Evolutionary conservation across 2,797 vertebrate species (phyloP).

Genomic region (Spatula versicolor): DNA sequence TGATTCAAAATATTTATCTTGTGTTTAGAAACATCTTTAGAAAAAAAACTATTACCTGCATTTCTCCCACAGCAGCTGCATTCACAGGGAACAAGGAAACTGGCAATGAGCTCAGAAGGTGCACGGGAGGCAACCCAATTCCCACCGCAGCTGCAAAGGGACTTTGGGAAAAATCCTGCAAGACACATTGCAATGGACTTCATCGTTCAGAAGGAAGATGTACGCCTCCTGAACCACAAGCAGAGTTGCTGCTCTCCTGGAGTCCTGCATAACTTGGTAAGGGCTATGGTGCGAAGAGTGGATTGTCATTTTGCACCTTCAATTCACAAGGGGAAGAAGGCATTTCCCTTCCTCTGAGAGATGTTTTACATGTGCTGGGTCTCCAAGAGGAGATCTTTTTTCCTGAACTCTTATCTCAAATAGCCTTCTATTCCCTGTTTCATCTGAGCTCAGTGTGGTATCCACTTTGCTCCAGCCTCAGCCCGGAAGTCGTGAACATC

Average conservation of each 20-base stretch:
- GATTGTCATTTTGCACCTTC: not conserved
- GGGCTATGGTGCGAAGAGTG: not conserved
- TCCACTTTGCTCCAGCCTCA: not conserved
- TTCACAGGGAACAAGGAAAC: not conserved
- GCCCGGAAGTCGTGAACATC: not conserved
- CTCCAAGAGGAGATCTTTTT: not conserved
- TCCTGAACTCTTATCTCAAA: not conserved
- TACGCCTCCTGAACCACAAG: not conserved
- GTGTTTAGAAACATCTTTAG: not conserved
- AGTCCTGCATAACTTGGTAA: not conserved
- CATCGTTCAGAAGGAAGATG: not conserved
- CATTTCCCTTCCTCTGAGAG: not conserved
- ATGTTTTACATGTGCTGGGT: not conserved
- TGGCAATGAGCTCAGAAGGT: not conserved
- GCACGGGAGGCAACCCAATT: not conserved
- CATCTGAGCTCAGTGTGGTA: not conserved
- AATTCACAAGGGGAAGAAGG: not conserved
- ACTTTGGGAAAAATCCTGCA: not conserved
- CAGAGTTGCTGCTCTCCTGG: not conserved
- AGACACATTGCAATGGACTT: not conserved
- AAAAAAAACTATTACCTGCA: not conserved
- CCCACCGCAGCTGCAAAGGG: not conserved
- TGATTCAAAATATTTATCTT: not conserved
- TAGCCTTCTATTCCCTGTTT: not conserved
- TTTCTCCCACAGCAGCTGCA: not conserved